These are phyloP conservation scores for Pachycephala philippinensis DNA, from an alignment of 2,113 vertebrate species.

Conservation along the genomic window DNA sequence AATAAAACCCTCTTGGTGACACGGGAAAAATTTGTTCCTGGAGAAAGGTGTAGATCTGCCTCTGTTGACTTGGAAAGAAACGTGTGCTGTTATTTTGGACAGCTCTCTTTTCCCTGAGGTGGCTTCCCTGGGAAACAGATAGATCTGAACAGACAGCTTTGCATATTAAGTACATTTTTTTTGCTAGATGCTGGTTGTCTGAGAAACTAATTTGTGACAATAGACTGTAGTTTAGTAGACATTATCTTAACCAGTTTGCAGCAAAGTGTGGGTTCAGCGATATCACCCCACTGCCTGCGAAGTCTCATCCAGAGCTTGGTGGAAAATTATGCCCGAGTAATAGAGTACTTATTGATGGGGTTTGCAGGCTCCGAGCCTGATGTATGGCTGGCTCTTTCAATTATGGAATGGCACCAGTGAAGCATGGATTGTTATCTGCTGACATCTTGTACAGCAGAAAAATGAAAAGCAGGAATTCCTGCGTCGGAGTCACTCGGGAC, in stretches of 20 bases:
- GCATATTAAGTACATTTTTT: conserved; percentile 44
- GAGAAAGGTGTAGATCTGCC: not conserved
- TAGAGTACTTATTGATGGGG: conserved; percentile 36
- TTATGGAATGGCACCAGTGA: conserved; percentile 40
- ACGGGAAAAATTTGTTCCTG: not conserved
- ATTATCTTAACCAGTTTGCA: conserved; percentile 9
- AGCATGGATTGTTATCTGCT: conserved; percentile 60
- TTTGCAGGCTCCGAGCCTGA: conserved; percentile 34
- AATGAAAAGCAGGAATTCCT: conserved; percentile 52
- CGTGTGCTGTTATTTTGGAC: not conserved
- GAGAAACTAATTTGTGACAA: conserved; percentile 51
- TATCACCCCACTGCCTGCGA: not conserved
- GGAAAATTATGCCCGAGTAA: conserved; percentile 46
- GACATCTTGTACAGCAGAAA: conserved; percentile 54
- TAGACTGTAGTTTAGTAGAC: not conserved
- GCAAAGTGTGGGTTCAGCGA: conserved; percentile 15
- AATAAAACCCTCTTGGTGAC: not conserved
- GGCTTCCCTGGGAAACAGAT: conserved; percentile 7
- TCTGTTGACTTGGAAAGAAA: not conserved
- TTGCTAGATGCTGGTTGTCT: not conserved
- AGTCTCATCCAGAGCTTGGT: not conserved
- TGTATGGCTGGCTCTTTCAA: conserved; percentile 52
- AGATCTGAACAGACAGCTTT: conserved; percentile 54
- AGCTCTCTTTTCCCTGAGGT: conserved; percentile 8
- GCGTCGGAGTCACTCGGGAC: conserved; percentile 28